Base-by-base conservation (phyloP, 2,797 vertebrate genomes). In the Smutsia temminckii region DNA sequence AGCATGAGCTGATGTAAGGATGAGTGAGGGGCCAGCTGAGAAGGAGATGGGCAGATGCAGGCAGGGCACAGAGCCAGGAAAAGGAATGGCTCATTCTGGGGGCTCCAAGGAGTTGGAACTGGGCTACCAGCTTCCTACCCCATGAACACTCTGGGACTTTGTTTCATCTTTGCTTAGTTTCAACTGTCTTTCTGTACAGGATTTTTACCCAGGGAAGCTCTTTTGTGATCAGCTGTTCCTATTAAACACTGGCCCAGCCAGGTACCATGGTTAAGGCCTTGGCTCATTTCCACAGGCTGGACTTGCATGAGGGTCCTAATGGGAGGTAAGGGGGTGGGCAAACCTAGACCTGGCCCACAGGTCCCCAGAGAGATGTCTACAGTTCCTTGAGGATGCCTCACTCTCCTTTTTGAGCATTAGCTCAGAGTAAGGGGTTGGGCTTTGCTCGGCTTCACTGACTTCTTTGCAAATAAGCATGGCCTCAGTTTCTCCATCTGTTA, bases 401-500 rank as follows among this genome's bases (percentile, higher is more conserved):
- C 25, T 17, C 68, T 57, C n/a, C n/a, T 32, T 29, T n/a, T 37
- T 17, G 4, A 88, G 18, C 29, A 20, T 55, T 17, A 77, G 49
- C 42, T 51, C 13, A 68, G 49, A 8, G 16, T 27, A 27, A 29
- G 6, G 10, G 23, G 37, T 40, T 46, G 18, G 34, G 27, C 20
- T 10, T 23, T 16, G 8, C 17, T 59, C 37, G 21, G 27, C 51
- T 80, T 88, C 51, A 17, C 57, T n/a, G 68, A 85, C 17, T 32
- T 78, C 57, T 72, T 57, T 42, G 42, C n/a, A 93, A 79, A 23
- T 23, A 88, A 66, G 40, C 8, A 18, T 5, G 21, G 78, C 92
- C 91, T 97, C 51, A n/a, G 68, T 95, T 93, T 95, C 81, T 90
- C 59, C 34, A 25, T 66, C 61, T 34, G 17, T 64, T 74, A 27